A percentile compares a stretch with the other conserved stretches of the same genome.
Evolutionary conservation across 2,113 vertebrate species (phyloP).

Genomic region (Capricornis sumatraensis): DNA sequence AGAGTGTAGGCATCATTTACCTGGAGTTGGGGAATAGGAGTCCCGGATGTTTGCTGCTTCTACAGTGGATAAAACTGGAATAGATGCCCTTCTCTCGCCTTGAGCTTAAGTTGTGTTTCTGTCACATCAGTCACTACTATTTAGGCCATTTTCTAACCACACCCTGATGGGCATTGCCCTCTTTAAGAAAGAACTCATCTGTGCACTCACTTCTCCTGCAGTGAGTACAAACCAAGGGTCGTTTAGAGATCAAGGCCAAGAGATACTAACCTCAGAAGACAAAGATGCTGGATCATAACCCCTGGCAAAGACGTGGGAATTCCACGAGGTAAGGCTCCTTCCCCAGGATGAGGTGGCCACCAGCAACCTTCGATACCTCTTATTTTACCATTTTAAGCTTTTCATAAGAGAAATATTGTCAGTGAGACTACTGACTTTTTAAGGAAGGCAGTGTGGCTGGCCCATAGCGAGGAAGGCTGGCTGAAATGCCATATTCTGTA

Average conservation of each 20-base stretch:
- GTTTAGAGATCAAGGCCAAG: neutral
- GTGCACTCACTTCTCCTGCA: neutral
- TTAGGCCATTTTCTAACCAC: neutral
- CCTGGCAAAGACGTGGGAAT: neutral
- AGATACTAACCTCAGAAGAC: fast-evolving
- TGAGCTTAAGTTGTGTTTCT: neutral
- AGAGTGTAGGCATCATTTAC: neutral
- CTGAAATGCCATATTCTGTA: neutral
- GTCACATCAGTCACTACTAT: neutral
- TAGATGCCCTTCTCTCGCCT: neutral
- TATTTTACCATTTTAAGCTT: neutral
- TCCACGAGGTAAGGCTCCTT: neutral
- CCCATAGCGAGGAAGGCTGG: neutral
- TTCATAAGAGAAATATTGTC: neutral
- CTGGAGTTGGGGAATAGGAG: neutral
- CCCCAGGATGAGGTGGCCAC: too few species aligned
- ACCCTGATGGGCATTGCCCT: neutral
- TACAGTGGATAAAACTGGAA: neutral
- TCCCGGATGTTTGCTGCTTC: too few species aligned
- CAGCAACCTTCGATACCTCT: neutral
- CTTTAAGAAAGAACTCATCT: too few species aligned
- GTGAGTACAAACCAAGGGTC: neutral
- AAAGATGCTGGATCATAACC: neutral
- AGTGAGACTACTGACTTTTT: neutral
- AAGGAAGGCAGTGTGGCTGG: neutral